Percentiles rank a stretch among this genome's conserved stretches.
These are phyloP conservation scores for Calcarius ornatus DNA, from an alignment of 2,113 vertebrate species.

Conservation along the genomic window DNA sequence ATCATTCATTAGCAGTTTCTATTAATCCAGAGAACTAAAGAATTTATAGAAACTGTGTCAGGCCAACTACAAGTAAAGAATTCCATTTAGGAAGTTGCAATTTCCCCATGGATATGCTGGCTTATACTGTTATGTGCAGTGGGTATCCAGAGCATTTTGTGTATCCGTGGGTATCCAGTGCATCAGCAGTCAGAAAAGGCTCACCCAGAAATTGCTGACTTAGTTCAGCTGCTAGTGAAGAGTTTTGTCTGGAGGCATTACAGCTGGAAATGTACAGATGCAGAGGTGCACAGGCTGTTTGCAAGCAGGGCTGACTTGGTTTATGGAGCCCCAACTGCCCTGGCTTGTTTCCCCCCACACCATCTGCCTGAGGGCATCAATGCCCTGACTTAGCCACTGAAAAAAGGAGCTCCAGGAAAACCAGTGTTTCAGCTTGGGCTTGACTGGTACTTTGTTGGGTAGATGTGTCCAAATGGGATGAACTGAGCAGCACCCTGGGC, in stretches of 20 bases:
- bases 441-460: neutral
- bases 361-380: neutral
- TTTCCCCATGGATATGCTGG: neutral
- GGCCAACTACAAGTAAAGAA: neutral
- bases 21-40: neutral
- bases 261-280: neutral
- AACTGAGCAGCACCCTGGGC: neutral
- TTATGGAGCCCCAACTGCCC: neutral
- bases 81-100: neutral
- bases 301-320: neutral
- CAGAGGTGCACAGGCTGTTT: neutral
- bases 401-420: neutral
- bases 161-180: neutral
- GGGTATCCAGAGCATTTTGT: neutral
- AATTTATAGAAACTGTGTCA: neutral
- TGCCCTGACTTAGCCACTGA: neutral
- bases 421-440: neutral
- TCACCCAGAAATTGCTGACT: neutral
- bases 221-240: neutral
- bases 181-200: neutral
- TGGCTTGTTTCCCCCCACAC: neutral
- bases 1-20: neutral
- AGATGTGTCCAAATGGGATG: neutral
- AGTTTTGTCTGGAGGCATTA: neutral
- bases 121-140: accelerated